Conservation (phyloP, 2,797 vertebrate species). For the Tenualosa ilisha region DNA sequence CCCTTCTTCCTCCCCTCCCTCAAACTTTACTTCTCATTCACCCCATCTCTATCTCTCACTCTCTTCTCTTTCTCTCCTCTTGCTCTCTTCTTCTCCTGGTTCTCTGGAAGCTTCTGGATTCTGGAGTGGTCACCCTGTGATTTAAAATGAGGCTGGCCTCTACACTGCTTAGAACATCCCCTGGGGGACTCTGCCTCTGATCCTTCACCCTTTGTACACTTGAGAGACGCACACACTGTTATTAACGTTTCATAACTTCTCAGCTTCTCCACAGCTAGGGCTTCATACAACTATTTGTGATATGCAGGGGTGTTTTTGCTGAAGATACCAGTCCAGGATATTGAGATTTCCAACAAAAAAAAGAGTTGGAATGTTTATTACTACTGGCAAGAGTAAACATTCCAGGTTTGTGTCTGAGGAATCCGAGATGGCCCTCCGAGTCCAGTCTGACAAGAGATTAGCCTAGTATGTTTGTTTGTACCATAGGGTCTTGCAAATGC, state of each 20-base stretch:
- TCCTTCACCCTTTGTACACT: slow-evolving; percentile 44
- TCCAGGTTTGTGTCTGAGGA: not conserved
- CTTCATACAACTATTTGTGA: not conserved
- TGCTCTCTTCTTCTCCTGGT: not conserved
- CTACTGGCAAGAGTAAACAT: slow-evolving; percentile 8
- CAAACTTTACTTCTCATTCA: not conserved
- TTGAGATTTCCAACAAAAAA: not conserved
- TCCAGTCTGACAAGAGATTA: not conserved
- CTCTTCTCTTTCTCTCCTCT: not conserved
- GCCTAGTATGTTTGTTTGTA: slow-evolving; percentile 4
- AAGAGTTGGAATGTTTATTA: not conserved
- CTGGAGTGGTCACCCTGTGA: not conserved
- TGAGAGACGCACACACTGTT: slow-evolving; percentile 30
- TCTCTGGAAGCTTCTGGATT: not conserved
- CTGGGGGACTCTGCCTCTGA: slow-evolving; percentile 14
- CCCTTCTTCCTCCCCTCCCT: not conserved
- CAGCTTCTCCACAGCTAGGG: not conserved
- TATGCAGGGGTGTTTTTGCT: not conserved
- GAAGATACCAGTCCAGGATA: slow-evolving; percentile 10
- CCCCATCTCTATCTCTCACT: not conserved
- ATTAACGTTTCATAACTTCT: slow-evolving; percentile 46
- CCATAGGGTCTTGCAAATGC: not conserved
- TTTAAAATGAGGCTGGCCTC: not conserved
- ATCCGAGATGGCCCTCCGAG: slow-evolving; percentile 8
- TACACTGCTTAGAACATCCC: slow-evolving; percentile 25